Conservation (phyloP, 2,797 vertebrate species). For the Novumbra hubbsi region DNA sequence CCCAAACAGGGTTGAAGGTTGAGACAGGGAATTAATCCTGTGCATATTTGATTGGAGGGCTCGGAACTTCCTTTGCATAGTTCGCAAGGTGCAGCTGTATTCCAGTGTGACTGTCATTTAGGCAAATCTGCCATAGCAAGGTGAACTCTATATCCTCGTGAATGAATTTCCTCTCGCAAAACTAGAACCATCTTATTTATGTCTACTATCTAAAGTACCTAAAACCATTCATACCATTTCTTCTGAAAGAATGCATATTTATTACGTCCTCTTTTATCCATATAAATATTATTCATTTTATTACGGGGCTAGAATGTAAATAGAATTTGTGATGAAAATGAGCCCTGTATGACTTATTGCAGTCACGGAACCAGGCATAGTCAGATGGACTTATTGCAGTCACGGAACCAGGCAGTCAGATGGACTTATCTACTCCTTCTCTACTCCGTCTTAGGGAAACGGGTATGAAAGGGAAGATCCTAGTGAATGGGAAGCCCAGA, state of each 20-base stretch:
- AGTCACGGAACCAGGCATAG: not conserved
- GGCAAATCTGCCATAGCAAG: too few relatives aligned
- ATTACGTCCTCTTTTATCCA: too few relatives aligned
- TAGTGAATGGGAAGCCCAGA: conserved; percentile 85
- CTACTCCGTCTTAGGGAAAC: conserved; percentile 74
- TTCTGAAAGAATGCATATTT: too few relatives aligned
- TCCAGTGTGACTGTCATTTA: not conserved
- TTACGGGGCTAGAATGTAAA: not conserved
- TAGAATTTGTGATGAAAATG: not conserved
- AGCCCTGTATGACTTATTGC: not conserved
- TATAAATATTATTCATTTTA: not conserved
- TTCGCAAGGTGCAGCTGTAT: not conserved
- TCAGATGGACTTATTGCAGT: not conserved
- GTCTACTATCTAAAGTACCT: not conserved
- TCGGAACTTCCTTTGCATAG: too few relatives aligned
- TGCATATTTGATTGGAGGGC: too few relatives aligned
- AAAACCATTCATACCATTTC: not conserved
- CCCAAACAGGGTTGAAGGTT: not conserved
- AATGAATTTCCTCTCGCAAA: not conserved
- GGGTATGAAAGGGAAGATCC: conserved; percentile 91
- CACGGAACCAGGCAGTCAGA: not conserved
- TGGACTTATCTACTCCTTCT: not conserved
- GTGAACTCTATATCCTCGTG: not conserved
- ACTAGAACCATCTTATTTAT: not conserved
- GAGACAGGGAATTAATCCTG: not conserved